phyloP scores from a whole-genome alignment of 2,888 invertebrate genomes.

The Noctua janthe region DNA sequence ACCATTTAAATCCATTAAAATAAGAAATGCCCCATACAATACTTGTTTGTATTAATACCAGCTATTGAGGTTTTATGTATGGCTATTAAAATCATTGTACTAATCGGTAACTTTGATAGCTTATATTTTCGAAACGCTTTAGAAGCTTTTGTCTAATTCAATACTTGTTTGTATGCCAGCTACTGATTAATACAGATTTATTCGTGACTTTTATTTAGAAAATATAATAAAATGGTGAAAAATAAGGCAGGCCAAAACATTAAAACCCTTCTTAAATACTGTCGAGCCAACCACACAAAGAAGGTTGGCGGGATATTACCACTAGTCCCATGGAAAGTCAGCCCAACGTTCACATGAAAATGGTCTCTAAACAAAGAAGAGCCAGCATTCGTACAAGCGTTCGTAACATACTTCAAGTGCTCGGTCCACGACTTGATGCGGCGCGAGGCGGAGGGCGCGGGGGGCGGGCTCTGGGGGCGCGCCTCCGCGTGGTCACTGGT shows the following conservation, averaged over 20 bases:
- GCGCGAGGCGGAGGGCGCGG: slow-evolving; percentile 75
- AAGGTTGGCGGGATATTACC: not conserved
- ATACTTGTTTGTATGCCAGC: not conserved
- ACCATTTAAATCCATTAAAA: not conserved
- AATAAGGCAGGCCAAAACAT: not conserved
- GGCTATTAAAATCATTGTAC: not conserved
- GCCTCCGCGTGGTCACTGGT: slow-evolving; percentile 75
- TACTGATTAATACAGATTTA: not conserved
- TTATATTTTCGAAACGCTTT: not conserved
- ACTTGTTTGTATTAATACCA: not conserved
- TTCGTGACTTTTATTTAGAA: not conserved
- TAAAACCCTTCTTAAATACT: not conserved
- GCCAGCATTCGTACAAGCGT: slow-evolving; percentile 72
- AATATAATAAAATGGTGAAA: not conserved
- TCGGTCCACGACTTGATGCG: slow-evolving; percentile 87
- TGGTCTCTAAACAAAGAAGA: slow-evolving; percentile 58
- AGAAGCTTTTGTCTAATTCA: not conserved
- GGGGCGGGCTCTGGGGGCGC: slow-evolving; percentile 74
- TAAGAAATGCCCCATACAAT: not conserved
- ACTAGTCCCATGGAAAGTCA: not conserved
- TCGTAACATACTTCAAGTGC: slow-evolving; percentile 84
- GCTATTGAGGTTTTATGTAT: not conserved
- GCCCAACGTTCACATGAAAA: slow-evolving; percentile 1
- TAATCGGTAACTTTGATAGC: not conserved
- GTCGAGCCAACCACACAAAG: not conserved